phyloP scores from a whole-genome alignment of 2,888 invertebrate species.

The Heterodera filipjevi region DNA sequence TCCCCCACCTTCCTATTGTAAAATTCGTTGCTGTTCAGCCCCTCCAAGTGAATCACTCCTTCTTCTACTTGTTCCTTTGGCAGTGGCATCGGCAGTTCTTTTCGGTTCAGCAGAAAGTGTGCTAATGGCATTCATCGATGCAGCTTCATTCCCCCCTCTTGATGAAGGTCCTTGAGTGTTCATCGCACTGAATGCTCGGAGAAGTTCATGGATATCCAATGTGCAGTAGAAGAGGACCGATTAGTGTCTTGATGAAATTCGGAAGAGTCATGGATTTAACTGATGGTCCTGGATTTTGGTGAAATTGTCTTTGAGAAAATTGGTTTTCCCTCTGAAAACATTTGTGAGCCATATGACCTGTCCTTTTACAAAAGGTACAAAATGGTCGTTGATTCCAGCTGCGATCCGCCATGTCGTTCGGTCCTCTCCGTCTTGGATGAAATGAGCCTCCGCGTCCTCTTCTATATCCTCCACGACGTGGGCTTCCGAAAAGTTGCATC shows the following conservation, averaged over 20 bases:
- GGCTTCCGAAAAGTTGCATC: neutral
- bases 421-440: neutral
- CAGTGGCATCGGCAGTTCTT: neutral
- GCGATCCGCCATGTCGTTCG: neutral
- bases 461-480: neutral
- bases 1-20: neutral
- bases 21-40: neutral
- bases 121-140: neutral
- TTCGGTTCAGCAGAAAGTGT: neutral
- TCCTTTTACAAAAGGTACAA: neutral
- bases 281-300: neutral
- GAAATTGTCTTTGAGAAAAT: neutral
- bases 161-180: neutral
- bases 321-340: neutral
- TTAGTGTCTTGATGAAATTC: neutral
- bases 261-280: neutral
- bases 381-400: neutral
- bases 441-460: neutral
- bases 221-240: neutral
- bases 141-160: neutral
- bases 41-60: neutral
- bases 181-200: neutral
- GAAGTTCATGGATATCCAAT: neutral
- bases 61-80: neutral
- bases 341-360: neutral